Percentiles rank a stretch among this genome's conserved stretches.
Evolutionary conservation across 1,140 invertebrate species (phyloP).

Genomic region (Drusus annulatus): DNA sequence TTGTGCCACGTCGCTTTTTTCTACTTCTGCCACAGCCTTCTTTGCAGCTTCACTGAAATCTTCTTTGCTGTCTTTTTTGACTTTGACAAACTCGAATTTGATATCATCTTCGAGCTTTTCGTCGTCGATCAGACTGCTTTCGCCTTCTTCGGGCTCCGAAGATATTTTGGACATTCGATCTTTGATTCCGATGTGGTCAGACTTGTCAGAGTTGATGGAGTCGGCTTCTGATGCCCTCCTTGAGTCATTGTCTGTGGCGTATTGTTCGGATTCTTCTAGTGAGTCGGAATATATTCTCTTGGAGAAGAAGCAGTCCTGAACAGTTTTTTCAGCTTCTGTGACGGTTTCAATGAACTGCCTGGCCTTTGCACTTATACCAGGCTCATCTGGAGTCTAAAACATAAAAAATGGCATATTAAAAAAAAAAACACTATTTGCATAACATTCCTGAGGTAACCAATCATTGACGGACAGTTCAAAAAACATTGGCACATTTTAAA

Average conservation of each 20-base stretch:
- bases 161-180: conserved; percentile 57
- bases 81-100: conserved; percentile 47
- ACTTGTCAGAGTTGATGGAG: conserved; percentile 70
- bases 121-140: conserved; percentile 40
- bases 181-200: conserved; percentile 61
- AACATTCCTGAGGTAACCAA: too few species aligned
- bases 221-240: conserved; percentile 70
- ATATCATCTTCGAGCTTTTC: conserved; percentile 36
- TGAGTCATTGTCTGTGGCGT: conserved; percentile 64
- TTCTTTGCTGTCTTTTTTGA: conserved; percentile 32
- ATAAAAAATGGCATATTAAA: not conserved
- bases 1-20: conserved; percentile 62
- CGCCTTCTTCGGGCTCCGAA: conserved; percentile 57
- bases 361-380: conserved; percentile 70
- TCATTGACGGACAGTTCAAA: too few species aligned
- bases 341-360: conserved; percentile 71
- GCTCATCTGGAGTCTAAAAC: conserved; percentile 52
- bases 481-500: too few species aligned
- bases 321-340: conserved; percentile 69
- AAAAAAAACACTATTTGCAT: not conserved
- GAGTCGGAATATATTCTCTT: conserved; percentile 72
- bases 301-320: conserved; percentile 72
- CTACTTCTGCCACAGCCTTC: conserved; percentile 54
- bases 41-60: conserved; percentile 63
- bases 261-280: conserved; percentile 69